A percentile compares a stretch with the other conserved stretches of the same genome.
Conservation (phyloP, 2,113 vertebrate genomes). For the Arvicanthis niloticus region DNA sequence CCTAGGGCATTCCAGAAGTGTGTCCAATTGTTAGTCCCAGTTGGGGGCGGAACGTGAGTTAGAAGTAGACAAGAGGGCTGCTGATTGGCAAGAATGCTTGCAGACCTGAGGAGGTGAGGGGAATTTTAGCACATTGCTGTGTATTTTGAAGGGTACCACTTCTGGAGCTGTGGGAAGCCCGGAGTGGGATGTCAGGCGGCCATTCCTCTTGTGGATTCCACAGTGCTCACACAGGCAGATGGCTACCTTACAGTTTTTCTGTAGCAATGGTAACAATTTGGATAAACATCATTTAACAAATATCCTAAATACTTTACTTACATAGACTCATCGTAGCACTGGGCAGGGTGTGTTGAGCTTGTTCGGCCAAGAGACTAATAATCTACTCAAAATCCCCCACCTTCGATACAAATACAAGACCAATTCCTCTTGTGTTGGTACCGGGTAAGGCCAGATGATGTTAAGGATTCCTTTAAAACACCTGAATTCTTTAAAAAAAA, state of each 20-base stretch:
- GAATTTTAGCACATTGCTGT: background rate
- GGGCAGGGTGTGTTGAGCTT: background rate
- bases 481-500: background rate
- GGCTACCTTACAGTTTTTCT: rapidly evolving
- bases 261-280: background rate
- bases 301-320: background rate
- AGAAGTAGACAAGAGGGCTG: background rate
- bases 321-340: background rate
- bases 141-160: background rate
- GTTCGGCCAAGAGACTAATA: background rate
- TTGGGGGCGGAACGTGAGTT: background rate
- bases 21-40: background rate
- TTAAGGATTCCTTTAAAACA: background rate
- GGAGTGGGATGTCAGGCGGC: background rate
- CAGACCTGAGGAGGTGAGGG: background rate
- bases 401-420: background rate
- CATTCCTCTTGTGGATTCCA: background rate
- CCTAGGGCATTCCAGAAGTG: background rate
- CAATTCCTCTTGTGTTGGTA: background rate
- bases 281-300: background rate
- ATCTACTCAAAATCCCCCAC: no score
- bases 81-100: background rate
- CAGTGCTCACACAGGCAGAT: background rate
- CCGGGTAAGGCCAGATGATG: background rate
- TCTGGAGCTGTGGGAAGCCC: background rate